Evolutionary conservation across 2,797 vertebrate genomes (phyloP).

Genomic region (Diplodus sargus): DNA sequence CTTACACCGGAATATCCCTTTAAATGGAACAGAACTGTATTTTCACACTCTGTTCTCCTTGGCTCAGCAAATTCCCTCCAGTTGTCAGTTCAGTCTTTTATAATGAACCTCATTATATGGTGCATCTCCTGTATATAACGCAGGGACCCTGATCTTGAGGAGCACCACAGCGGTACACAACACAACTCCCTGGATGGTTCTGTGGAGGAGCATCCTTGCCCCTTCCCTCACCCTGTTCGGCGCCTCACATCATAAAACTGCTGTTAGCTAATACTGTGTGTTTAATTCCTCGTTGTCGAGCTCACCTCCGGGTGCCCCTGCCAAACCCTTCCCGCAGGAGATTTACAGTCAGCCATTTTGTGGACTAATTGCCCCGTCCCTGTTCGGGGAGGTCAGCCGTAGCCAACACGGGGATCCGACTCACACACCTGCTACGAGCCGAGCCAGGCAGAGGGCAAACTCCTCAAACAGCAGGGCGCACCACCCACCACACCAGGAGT

Average conservation of each 20-base stretch:
- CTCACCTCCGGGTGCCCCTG: slow-evolving; percentile 78
- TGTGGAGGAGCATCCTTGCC: slow-evolving; percentile 45
- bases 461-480: slow-evolving; percentile 54
- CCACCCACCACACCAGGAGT: slow-evolving; percentile 52
- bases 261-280: slow-evolving; percentile 75
- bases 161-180: slow-evolving; percentile 13
- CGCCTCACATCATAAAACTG: slow-evolving; percentile 74
- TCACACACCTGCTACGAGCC: slow-evolving; percentile 62
- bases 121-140: slow-evolving; percentile 21
- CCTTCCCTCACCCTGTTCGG: slow-evolving; percentile 43
- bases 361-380: slow-evolving; percentile 80
- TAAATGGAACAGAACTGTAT: neutral
- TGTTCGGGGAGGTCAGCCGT: slow-evolving; percentile 76
- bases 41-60: slow-evolving; percentile 6
- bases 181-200: slow-evolving; percentile 39
- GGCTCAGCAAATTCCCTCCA: slow-evolving; percentile 13
- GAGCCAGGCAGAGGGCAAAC: slow-evolving; percentile 40
- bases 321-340: slow-evolving; percentile 74
- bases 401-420: slow-evolving; percentile 51
- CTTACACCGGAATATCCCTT: no score
- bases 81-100: neutral
- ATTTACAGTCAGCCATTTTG: slow-evolving; percentile 84
- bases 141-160: slow-evolving; percentile 17
- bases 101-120: slow-evolving; percentile 53
- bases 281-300: slow-evolving; percentile 77